Evolutionary conservation across 2,888 invertebrate species (phyloP).

Genomic region (Metopia argyrocephala): DNA sequence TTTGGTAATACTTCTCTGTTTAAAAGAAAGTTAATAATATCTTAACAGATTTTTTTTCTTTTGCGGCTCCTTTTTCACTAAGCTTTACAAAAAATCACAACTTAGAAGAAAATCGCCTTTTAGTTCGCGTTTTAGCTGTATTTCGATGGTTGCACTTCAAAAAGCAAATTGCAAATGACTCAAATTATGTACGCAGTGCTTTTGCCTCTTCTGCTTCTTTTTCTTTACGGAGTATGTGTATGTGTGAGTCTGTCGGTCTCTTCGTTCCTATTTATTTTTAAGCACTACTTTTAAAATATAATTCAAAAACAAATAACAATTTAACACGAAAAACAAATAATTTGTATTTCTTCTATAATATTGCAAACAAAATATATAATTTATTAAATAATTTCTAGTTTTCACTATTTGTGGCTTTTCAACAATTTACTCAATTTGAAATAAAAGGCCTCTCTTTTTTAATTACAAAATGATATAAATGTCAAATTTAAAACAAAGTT

Average conservation of each 20-base stretch:
- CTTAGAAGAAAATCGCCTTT: background rate
- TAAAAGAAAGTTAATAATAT: background rate
- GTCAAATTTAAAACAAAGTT: too few species aligned
- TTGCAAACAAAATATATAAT: too few species aligned
- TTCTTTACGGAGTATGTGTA: background rate
- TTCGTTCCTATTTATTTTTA: slow-evolving; percentile 7
- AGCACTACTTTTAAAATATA: slow-evolving; percentile 14
- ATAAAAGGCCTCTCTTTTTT: too few species aligned
- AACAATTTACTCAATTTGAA: too few species aligned
- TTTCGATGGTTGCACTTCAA: slow-evolving; percentile 55
- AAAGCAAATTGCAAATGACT: slow-evolving; percentile 58
- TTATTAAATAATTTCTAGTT: too few species aligned
- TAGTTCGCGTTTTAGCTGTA: slow-evolving; percentile 48
- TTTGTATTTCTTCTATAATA: too few species aligned
- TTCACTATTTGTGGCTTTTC: too few species aligned
- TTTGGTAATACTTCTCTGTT: background rate
- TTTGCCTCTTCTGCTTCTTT: slow-evolving; percentile 41
- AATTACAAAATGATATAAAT: too few species aligned
- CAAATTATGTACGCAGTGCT: slow-evolving; percentile 52
- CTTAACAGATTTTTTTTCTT: slow-evolving; percentile 9
- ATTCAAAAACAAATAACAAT: background rate
- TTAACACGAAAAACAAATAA: too few species aligned
- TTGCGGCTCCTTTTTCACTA: slow-evolving; percentile 43
- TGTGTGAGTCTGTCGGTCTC: slow-evolving; percentile 9
- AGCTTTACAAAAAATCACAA: slow-evolving; percentile 17